Evolutionary conservation across 2,888 invertebrate genomes (phyloP).

Genomic region (Rambutsinella grinnellia): DNA sequence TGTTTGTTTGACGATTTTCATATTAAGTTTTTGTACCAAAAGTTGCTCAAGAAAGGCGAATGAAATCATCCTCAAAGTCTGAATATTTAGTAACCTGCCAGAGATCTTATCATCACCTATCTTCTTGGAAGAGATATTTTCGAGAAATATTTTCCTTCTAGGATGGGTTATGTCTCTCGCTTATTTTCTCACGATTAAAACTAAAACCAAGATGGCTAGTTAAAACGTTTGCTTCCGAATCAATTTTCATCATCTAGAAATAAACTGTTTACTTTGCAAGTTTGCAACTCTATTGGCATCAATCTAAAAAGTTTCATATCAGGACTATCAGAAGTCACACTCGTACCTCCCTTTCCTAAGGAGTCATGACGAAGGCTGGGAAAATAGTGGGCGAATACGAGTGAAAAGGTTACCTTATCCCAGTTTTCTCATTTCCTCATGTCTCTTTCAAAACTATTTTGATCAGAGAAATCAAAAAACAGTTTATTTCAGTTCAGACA

Average conservation of each 20-base stretch:
- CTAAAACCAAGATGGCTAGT: not conserved
- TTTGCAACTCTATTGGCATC: not conserved
- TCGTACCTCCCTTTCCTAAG: not conserved
- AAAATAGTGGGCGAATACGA: not conserved
- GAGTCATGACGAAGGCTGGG: too few relatives aligned
- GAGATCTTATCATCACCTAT: conserved; percentile 24
- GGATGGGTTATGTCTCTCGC: conserved; percentile 30
- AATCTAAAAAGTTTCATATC: not conserved
- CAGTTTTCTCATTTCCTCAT: not conserved
- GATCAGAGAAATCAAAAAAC: not conserved
- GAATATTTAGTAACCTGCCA: conserved; percentile 22
- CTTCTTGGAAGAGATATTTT: not conserved
- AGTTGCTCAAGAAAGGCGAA: too few relatives aligned
- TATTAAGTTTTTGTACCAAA: too few relatives aligned
- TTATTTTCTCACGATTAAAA: conserved; percentile 1
- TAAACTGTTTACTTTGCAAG: not conserved
- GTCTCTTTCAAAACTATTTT: not conserved
- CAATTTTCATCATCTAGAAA: conserved; percentile 19
- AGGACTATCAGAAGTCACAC: not conserved
- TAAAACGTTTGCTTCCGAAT: conserved; percentile 12
- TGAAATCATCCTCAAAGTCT: conserved; percentile 4
- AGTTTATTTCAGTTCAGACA: not conserved
- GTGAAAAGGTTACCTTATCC: not conserved
- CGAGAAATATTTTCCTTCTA: conserved; percentile 13
- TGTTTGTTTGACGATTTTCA: not conserved